Conservation (phyloP, 2,797 vertebrate species). For the Morus bassanus region DNA sequence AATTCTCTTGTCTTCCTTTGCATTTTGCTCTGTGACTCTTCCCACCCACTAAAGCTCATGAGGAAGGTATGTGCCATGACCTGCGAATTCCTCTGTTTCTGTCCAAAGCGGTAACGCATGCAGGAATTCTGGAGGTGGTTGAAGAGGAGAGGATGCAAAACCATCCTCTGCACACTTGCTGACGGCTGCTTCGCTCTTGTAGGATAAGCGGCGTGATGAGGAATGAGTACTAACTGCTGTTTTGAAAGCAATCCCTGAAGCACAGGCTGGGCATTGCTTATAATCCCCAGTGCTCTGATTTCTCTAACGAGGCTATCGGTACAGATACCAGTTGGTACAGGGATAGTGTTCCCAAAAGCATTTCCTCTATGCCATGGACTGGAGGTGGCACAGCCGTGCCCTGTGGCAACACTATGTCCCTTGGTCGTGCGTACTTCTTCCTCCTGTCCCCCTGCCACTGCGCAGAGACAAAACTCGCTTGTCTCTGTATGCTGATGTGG, state of each 20-base stretch:
- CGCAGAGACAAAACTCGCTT: not conserved
- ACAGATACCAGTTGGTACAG: not conserved
- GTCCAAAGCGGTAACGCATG: not conserved
- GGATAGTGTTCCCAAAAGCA: not conserved
- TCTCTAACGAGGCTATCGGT: not conserved
- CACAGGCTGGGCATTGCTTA: not conserved
- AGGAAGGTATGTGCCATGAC: constrained; percentile 69
- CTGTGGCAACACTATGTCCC: too few relatives aligned
- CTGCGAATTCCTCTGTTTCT: constrained; percentile 10
- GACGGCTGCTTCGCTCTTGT: not conserved
- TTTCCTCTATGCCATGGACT: not conserved
- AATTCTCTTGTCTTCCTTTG: constrained; percentile 18
- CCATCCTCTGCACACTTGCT: not conserved
- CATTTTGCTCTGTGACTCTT: constrained; percentile 64
- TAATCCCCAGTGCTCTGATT: not conserved
- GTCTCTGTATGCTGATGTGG: not conserved
- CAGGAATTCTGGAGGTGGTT: constrained; percentile 39
- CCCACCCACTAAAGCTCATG: constrained; percentile 65
- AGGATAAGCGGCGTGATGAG: not conserved
- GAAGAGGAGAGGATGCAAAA: constrained; percentile 35
- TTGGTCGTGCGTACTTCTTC: fast-evolving
- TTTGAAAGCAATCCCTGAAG: not conserved
- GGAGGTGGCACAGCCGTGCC: not conserved
- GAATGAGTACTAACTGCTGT: not conserved
- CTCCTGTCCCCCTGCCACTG: not conserved